Conservation (phyloP, 2,113 vertebrate species). For the Charadrius vociferus region DNA sequence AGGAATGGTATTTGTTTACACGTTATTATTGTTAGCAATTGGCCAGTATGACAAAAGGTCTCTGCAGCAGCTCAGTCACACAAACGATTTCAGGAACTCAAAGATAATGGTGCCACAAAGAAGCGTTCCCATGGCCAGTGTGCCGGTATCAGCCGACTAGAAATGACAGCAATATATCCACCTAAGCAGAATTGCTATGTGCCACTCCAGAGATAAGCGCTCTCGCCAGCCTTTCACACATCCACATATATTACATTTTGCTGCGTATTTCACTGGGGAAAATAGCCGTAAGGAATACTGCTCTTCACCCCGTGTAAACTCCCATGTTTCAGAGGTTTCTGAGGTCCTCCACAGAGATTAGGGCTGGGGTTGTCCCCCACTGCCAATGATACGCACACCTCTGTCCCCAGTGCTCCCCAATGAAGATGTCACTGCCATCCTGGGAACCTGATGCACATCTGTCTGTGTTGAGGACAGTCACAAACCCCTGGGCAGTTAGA, state of each 20-base stretch:
- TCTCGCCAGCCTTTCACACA: neutral
- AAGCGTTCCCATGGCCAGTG: neutral
- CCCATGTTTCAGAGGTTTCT: neutral
- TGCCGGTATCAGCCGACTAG: fast-evolving
- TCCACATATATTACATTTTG: neutral
- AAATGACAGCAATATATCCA: neutral
- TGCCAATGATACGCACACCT: neutral
- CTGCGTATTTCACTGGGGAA: neutral
- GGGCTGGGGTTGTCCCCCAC: neutral
- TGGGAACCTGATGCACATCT: neutral
- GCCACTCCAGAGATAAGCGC: neutral
- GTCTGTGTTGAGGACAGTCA: neutral
- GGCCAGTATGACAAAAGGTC: neutral
- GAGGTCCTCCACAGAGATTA: neutral
- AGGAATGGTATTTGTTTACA: constrained; percentile 25
- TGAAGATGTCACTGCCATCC: neutral
- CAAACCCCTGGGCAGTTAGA: neutral
- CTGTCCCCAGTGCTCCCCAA: neutral
- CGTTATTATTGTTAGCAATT: neutral
- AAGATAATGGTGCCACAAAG: constrained; percentile 36
- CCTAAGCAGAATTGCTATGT: neutral
- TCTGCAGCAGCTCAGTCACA: neutral
- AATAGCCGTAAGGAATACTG: neutral
- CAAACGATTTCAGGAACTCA: neutral
- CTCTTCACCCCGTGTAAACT: neutral